Base-by-base conservation (phyloP, 2,113 vertebrate species). In the Orientallactaga bullata region DNA sequence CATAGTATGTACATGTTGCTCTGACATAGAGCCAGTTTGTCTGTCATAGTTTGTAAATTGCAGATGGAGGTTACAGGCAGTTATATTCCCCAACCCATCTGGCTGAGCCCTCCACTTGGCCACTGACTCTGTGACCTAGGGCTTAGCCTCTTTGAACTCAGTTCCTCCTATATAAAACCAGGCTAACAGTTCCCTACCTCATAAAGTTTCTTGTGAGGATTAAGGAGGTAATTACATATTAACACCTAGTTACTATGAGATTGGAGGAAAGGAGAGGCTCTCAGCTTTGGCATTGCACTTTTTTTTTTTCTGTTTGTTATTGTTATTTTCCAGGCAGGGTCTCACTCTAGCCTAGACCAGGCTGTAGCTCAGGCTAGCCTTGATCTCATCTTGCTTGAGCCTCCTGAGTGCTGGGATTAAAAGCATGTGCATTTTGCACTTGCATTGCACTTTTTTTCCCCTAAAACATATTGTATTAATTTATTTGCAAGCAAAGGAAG, bases 91-190 rank as follows among this genome's bases (percentile, higher is more conserved):
- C 35, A 87, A 1, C 24, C 61, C 24, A 23, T 39, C 2, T 42
- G 20, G 78, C 32, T 87, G 60, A 63, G 30, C 65, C 20, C 55
- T 28, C 9, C 69, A 58, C 42, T 72, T 58, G 85, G 72, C 32
- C 17, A 39, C 21, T 82, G 61, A 72, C 7, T 74, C 61, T 63
- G 42, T 51, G 74, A 88, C 89, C 24, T 88, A 35, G 66, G n/a
- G 71, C 72, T 80, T 69, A 42, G 82, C n/a, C 37, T 78, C 51
- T 77, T 89, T 76, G 89, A 92, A 55, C 60, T 90, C 76, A 66
- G 71, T 47, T 58, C 78, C 12, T 66, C 20, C 7, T 81, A 73
- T 80, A 78, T 65, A 89, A 85, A 89, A 32, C 58, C 79, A 28
- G 21, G 66, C 74, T 83, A 82, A 86, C 35, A 26, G 42, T 28